These are phyloP conservation scores for Galago senegalensis DNA, from an alignment of 2,797 vertebrate genomes.

Conservation along the genomic window DNA sequence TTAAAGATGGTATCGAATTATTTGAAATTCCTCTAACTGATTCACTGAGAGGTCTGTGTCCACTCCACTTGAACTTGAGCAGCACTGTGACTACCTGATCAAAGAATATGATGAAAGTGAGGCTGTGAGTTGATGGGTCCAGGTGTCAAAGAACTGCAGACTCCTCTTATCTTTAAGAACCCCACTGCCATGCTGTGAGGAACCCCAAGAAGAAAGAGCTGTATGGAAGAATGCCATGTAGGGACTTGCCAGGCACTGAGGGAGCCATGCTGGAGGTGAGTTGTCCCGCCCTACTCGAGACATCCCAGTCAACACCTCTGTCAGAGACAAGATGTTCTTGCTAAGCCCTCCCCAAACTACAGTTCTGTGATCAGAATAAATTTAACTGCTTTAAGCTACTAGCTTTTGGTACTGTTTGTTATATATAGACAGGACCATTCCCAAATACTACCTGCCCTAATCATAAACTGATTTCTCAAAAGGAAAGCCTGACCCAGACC, in stretches of 20 bases:
- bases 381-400: not conserved
- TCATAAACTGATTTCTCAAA: not conserved
- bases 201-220: not conserved
- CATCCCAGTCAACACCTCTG: not conserved
- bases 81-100: not conserved
- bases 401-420: not conserved
- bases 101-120: not conserved
- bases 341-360: not conserved
- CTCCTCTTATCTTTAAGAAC: not conserved
- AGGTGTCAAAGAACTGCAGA: not conserved
- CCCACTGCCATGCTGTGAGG: not conserved
- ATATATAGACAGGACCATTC: not conserved
- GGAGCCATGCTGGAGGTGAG: not conserved
- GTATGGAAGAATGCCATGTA: not conserved
- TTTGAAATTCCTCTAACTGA: not conserved
- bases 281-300: not conserved
- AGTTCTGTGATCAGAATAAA: not conserved
- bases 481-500: not conserved
- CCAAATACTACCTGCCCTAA: not conserved
- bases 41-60: not conserved
- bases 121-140: not conserved
- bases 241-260: not conserved
- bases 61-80: constrained; percentile 1
- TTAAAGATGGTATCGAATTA: not conserved
- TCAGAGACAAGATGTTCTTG: not conserved